Percentiles rank a stretch among this genome's conserved stretches.
These are phyloP conservation scores for Mungos mungo DNA, from an alignment of 2,113 vertebrate species.

Conservation along the genomic window DNA sequence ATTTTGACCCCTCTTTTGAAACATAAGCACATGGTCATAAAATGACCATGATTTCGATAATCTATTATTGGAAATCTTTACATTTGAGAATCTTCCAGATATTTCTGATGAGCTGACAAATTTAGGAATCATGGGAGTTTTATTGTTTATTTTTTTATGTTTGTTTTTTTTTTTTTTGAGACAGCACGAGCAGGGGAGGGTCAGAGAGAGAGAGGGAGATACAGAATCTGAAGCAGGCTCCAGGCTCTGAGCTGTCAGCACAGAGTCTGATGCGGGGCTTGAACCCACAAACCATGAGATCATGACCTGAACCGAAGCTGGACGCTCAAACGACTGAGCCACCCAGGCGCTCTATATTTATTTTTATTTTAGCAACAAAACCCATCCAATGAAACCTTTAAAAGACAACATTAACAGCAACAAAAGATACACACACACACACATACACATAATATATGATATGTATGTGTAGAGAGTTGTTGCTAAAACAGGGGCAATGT, in stretches of 20 bases:
- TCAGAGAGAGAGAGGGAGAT: no score
- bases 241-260: no score
- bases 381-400: neutral
- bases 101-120: neutral
- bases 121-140: neutral
- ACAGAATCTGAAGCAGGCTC: no score
- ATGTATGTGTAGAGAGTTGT: neutral
- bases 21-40: neutral
- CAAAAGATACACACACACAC: neutral
- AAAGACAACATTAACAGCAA: neutral
- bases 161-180: neutral
- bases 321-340: no score
- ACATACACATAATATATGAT: no score
- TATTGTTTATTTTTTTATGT: neutral
- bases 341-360: neutral
- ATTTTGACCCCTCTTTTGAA: neutral
- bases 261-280: no score
- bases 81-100: neutral
- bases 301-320: no score
- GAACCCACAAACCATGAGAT: no score
- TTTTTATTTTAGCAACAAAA: conserved; percentile 26
- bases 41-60: neutral
- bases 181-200: no score
- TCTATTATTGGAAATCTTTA: neutral
- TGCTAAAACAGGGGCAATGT: neutral